Evolutionary conservation across 2,797 vertebrate genomes (phyloP).

Genomic region (Momotus momota): DNA sequence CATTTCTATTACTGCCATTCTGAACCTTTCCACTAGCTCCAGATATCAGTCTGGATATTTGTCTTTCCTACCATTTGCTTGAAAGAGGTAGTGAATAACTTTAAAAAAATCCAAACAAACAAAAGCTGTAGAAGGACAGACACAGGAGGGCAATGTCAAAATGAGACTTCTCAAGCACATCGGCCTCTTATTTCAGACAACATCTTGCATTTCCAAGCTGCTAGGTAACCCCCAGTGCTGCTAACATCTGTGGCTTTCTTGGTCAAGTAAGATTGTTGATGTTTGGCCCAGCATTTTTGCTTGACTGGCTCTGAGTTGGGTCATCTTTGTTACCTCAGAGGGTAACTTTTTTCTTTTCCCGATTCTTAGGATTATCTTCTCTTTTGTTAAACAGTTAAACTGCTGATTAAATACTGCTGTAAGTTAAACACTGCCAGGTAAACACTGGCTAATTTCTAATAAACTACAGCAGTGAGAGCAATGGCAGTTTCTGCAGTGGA

Average conservation of each 20-base stretch:
- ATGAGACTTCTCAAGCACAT: background rate
- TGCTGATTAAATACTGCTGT: background rate
- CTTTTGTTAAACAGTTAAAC: background rate
- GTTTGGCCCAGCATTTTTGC: background rate
- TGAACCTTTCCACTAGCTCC: background rate
- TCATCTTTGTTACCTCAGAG: background rate
- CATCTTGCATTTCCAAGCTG: background rate
- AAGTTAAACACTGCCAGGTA: background rate
- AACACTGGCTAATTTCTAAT: background rate
- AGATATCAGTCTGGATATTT: conserved; percentile 31
- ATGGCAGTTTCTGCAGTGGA: background rate
- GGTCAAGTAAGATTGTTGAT: background rate
- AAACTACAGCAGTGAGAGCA: background rate
- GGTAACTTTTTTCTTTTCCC: background rate
- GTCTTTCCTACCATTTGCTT: conserved; percentile 5
- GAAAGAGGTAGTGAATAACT: background rate
- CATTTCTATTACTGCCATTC: conserved; percentile 28
- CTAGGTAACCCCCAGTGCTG: background rate
- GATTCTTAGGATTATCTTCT: background rate
- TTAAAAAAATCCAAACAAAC: background rate
- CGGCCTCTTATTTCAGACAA: background rate
- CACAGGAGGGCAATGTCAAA: background rate
- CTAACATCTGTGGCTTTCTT: background rate
- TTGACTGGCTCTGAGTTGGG: background rate
- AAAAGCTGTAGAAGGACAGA: background rate